Conservation (phyloP, 1,140 invertebrate genomes). For the Drosophila quadrilineata region DNA sequence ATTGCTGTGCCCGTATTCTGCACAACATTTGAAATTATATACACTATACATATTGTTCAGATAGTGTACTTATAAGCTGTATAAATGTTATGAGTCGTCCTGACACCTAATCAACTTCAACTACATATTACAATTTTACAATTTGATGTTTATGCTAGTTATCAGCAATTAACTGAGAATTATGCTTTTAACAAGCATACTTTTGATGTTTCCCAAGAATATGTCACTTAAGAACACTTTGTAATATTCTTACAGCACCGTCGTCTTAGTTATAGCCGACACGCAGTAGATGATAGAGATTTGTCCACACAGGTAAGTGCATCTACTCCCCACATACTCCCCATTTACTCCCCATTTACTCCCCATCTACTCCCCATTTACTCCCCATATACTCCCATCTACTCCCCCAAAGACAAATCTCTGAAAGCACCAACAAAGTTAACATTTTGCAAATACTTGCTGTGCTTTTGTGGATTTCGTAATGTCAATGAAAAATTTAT, state of each 20-base stretch:
- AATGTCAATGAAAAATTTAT: not conserved
- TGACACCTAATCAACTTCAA: slow-evolving; percentile 49
- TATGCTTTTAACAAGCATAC: slow-evolving; percentile 10
- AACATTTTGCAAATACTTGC: not conserved
- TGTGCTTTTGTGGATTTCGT: slow-evolving; percentile 19
- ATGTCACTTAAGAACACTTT: slow-evolving; percentile 38
- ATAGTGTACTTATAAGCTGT: slow-evolving; percentile 42
- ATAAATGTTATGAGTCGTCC: slow-evolving; percentile 62
- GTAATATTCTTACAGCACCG: slow-evolving; percentile 87
- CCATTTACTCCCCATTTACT: too few species aligned
- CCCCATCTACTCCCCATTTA: too few species aligned
- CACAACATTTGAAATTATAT: not conserved
- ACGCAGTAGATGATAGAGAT: slow-evolving; percentile 94
- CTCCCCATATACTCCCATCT: too few species aligned
- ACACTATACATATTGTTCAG: slow-evolving; percentile 15
- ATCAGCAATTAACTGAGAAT: slow-evolving; percentile 21
- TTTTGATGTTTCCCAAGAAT: slow-evolving; percentile 24
- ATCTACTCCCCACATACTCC: slow-evolving; percentile 4
- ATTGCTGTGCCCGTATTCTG: slow-evolving; percentile 1
- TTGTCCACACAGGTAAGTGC: slow-evolving; percentile 86
- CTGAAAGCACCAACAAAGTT: slow-evolving; percentile 22
- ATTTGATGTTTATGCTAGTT: slow-evolving; percentile 57
- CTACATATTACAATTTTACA: too few species aligned
- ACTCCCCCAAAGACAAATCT: slow-evolving; percentile 48
- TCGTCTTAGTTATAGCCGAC: slow-evolving; percentile 93